Percentiles rank a stretch among this genome's conserved stretches.
Evolutionary conservation across 2,797 vertebrate species (phyloP).

Genomic region (Platalea minor): DNA sequence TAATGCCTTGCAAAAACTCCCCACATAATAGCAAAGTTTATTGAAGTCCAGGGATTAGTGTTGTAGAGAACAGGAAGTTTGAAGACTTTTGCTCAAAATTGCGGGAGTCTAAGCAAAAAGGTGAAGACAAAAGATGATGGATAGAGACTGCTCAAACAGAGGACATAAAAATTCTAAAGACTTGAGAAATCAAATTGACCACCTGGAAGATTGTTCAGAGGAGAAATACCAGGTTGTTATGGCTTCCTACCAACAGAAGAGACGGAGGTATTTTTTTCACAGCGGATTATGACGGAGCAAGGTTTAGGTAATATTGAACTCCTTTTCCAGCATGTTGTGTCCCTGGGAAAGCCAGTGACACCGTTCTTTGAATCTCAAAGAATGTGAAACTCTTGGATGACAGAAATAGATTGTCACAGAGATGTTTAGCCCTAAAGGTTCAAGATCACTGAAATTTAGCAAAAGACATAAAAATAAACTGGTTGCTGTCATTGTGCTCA

Average conservation of each 20-base stretch:
- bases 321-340: neutral
- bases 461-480: conserved; percentile 43
- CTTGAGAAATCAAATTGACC: conserved; percentile 48
- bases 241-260: conserved; percentile 40
- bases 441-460: conserved; percentile 13
- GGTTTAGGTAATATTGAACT: conserved; percentile 15
- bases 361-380: neutral
- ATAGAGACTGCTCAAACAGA: conserved; percentile 15
- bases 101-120: conserved; percentile 2
- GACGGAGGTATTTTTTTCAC: conserved; percentile 4
- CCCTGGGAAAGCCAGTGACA: neutral
- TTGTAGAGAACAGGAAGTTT: neutral
- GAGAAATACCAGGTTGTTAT: conserved; percentile 45
- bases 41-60: neutral
- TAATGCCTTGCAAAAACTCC: neutral
- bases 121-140: conserved; percentile 5
- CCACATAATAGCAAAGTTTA: neutral
- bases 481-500: neutral
- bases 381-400: conserved; percentile 1
- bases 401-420: conserved; percentile 18
- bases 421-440: conserved; percentile 47
- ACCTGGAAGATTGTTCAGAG: conserved; percentile 24
- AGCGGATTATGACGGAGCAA: conserved; percentile 51
- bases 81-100: conserved; percentile 19
- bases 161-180: conserved; percentile 31